Percentiles rank a stretch among this genome's conserved stretches.
phyloP scores from a whole-genome alignment of 2,113 vertebrate species.

The Cyanoliseus patagonus region DNA sequence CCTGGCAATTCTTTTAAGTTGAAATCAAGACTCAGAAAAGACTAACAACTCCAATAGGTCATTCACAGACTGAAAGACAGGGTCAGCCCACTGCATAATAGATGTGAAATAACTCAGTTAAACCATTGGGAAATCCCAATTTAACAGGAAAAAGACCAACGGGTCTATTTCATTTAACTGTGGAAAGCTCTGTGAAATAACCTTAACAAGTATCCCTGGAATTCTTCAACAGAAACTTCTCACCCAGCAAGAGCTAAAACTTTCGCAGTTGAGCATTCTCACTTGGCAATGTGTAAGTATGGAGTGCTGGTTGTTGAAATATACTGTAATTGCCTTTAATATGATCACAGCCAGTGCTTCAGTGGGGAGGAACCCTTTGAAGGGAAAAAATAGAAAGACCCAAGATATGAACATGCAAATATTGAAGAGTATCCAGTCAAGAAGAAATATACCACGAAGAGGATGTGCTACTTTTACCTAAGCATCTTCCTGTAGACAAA shows the following conservation, averaged over 20 bases:
- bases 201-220: neutral
- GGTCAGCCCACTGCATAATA: neutral
- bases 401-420: neutral
- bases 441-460: neutral
- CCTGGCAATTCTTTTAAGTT: neutral
- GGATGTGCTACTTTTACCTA: neutral
- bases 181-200: neutral
- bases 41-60: neutral
- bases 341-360: neutral
- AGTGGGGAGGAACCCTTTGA: neutral
- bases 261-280: neutral
- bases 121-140: neutral
- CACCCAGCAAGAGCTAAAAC: neutral
- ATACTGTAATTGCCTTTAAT: neutral
- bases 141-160: neutral
- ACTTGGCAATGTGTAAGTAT: neutral
- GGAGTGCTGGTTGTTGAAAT: neutral
- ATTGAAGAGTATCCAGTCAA: neutral
- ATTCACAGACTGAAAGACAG: neutral
- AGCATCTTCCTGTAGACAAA: neutral
- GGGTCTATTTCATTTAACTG: neutral
- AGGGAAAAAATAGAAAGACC: neutral
- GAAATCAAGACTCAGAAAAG: neutral
- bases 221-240: conserved; percentile 21
- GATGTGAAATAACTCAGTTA: neutral